Evolutionary conservation across 2,113 vertebrate species (phyloP), one percentile per base, ranked within the genome.

Genomic region (Muntiacus reevesi): DNA sequence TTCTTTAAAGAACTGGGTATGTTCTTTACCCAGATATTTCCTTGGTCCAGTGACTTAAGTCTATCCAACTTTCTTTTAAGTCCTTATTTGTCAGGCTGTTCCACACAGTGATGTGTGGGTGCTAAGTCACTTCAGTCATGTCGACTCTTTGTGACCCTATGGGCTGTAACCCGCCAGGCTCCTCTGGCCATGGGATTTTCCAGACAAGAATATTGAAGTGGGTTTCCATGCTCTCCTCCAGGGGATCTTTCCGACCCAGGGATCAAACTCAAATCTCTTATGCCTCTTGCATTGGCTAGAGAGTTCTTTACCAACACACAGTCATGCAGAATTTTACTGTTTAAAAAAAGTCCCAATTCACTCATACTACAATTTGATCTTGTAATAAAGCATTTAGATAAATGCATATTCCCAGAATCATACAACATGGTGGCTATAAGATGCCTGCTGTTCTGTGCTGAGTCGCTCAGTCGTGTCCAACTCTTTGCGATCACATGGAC

Each of bases 391-490:
- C 47, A 60, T 92, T 85, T 92, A 57, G 14, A 83, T 78, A 92
- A 79, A 47, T n/a, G 3, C 17, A n/a, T 57, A 23, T 14, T 64
- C 19, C 45, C 25, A 9, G 47, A 89, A 47, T 87, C 79, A 54
- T 6, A 60, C 33, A 43, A 40, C 62, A 55, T 2, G 43, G 6
- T 50, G 50, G 71, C 33, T 40, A 3, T 11, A 27, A 90, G 40
- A 40, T 30, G 54, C 13, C 59, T 23, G 14, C 19, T 74, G 5
- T 74, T 36, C 67, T 40, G 10, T 74, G 67, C n/a, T 23, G 6
- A 12, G n/a, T 13, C 5, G 21, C n/a, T 3, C n/a, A 40, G 67
- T 74, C 10, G 0, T 25, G 17, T 74, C 19, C 67, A 40, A 23
- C n/a, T 74, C 67, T 74, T 23, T 40, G 36, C n/a, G 0, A 23